These are phyloP conservation scores for Ophiothrix spiculata DNA, from an alignment of 35 echinoderm and acorn worm genomes.

Conservation along the genomic window DNA sequence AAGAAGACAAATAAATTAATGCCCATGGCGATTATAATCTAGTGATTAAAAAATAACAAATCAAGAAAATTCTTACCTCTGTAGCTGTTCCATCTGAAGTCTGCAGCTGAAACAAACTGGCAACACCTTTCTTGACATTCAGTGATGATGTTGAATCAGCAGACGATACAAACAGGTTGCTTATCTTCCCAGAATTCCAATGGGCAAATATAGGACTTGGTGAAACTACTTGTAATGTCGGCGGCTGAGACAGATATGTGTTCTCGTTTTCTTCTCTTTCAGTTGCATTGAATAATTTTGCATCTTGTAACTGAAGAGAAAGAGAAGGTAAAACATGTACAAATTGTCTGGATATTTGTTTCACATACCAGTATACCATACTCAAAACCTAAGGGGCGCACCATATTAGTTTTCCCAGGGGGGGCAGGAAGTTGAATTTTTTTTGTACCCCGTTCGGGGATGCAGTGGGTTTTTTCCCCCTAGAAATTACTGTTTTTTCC, in stretches of 20 bases:
- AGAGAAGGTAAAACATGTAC: background rate
- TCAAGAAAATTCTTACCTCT: constrained; percentile 63
- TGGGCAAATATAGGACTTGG: constrained; percentile 61
- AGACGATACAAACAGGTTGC: constrained; percentile 48
- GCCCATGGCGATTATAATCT: constrained; percentile 31
- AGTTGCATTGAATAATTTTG: constrained; percentile 47
- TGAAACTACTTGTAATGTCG: constrained; percentile 31
- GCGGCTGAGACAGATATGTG: constrained; percentile 54
- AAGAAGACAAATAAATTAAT: constrained; percentile 19
- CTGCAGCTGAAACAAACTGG: constrained; percentile 78
- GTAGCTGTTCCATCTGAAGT: constrained; percentile 46
- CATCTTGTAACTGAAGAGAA: constrained; percentile 65
- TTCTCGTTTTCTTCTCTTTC: constrained; percentile 56
- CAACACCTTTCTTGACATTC: constrained; percentile 77
- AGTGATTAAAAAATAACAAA: constrained; percentile 52
- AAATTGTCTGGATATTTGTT: background rate
- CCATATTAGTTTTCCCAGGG: too few species aligned
- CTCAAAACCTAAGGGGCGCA: too few species aligned
- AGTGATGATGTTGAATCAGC: constrained; percentile 58
- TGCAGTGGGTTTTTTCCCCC: background rate
- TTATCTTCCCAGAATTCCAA: constrained; percentile 65
- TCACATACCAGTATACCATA: background rate
- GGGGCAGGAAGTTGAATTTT: background rate
- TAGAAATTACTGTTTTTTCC: too few species aligned
- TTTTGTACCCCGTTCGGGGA: too few species aligned